Base-by-base conservation (phyloP, 2,113 vertebrate species). In the Apteryx owenii region DNA sequence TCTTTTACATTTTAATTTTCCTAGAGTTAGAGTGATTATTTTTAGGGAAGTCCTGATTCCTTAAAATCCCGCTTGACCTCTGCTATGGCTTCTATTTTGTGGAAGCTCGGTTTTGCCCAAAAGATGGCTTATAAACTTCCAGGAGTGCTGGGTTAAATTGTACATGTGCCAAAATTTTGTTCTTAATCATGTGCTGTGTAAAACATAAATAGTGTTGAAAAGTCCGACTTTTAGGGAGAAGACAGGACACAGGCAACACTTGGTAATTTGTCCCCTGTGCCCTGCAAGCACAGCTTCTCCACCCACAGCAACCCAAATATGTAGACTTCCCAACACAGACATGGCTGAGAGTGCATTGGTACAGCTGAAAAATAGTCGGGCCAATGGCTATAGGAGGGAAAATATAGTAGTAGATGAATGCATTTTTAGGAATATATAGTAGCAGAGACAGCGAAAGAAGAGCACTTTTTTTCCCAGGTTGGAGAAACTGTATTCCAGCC, bases 381-480 rank as follows among this genome's bases (percentile, higher is more conserved):
- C 14, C 50, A 51, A 6, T 4, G 78, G 3, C 12, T 51, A 36
- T 29, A 48, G 69, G 25, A 79, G 9, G 28, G 21, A 12, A 75
- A 62, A 78, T 21, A 31, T 0, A 2, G 13, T 31, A 20, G 62
- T 9, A 85, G 23, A 25, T 36, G 54, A 31, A 12, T 40, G 65
- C 10, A 69, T 58, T 76, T 75, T 1, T 5, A 46, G 61, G 38
- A 85, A 21, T 38, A 19, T 4, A 20, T 18, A 20, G 15, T 5
- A 26, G 66, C 14, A 51, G 48, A 78, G 69, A 7, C 8, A 22
- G 48, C 51, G 48, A 61, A 46, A 36, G 31, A 65, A 5, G 4
- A 62, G 20, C 28, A 5, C 0, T 0, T 86, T 18, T 33, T 76
- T 71, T 51, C 38, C 28, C 6, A 12, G 26, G 5, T 2, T 19